Base-by-base conservation (phyloP, 1,140 invertebrate genomes). In the Meloidogyne hapla region DNA sequence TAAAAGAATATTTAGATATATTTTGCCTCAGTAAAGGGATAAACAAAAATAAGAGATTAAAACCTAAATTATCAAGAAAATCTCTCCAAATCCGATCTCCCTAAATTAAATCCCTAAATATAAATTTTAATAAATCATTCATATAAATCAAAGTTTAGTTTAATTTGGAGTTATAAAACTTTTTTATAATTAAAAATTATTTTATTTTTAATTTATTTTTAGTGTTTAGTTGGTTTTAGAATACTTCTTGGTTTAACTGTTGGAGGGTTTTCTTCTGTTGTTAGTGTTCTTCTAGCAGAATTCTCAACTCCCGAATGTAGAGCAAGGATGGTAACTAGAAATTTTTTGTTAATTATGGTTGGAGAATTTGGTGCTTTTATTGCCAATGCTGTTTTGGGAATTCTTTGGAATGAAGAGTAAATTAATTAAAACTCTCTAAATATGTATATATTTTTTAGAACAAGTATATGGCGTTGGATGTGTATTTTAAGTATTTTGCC, bases 371-470 rank as follows among this genome's bases (percentile, higher is more conserved):
- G 48, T 3, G 45, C 48, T 71, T 38, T 77, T n/a, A 45, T 77
- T 25, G 76, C 74, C 13, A 67, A 65, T 68, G 48, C 74, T 0
- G 61, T 78, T 26, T 21, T 76, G n/a, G 76, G 76, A 13, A 64
- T 74, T 68, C 62, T 64, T 38, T 72, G 69, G 69, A 42, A 33
- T 56, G 45, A 56, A 33, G 28, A 45, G 69, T 72, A 48, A 72
- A 18, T 3, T n/a, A n/a, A n/a, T n/a, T 13, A 71, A 2, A n/a
- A 28, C 4, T 23, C 18, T 12, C 12, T 42, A n/a, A 33, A 72
- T 10, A 23, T 33, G 13, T 33, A 3, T 33, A 18, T 13, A n/a
- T 4, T 62, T 48, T 72, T 21, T 33, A 72, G 69, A 28, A 21
- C 38, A 23, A 23, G 45, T 62, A 72, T 45, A 42, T 72, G 69